Conservation (phyloP, 1,140 invertebrate species). For the Probaryconus sp. region DNA sequence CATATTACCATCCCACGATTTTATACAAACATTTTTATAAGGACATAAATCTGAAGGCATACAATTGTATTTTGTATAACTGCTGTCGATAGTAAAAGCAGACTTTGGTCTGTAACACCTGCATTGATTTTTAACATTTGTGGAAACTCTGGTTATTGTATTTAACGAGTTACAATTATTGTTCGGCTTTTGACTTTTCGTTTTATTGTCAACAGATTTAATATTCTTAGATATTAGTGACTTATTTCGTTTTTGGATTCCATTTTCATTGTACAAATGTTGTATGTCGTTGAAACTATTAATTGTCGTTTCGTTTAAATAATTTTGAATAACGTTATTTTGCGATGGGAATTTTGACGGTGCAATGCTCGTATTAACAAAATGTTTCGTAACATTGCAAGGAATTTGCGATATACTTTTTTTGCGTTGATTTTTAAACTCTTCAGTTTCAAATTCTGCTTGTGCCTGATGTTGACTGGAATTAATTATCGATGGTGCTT, state of each 20-base stretch:
- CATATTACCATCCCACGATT: conserved; percentile 54
- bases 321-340: conserved; percentile 68
- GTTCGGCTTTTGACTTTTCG: conserved; percentile 2
- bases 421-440: conserved; percentile 32
- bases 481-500: conserved; percentile 10
- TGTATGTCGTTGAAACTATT: background rate
- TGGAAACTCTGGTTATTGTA: background rate
- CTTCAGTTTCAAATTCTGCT: conserved; percentile 33
- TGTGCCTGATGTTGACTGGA: conserved; percentile 18
- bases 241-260: conserved; percentile 6
- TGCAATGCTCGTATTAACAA: conserved; percentile 24
- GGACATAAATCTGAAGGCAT: too few species aligned
- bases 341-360: conserved; percentile 32
- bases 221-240: background rate
- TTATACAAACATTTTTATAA: too few species aligned
- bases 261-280: background rate
- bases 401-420: conserved; percentile 61
- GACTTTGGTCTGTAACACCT: conserved; percentile 54
- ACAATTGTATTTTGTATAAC: too few species aligned
- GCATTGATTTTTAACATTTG: conserved; percentile 26
- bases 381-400: conserved; percentile 60
- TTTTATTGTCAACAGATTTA: background rate
- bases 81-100: conserved; percentile 34
- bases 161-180: background rate
- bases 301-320: conserved; percentile 65